Percentiles rank a stretch among this genome's conserved stretches.
These are phyloP conservation scores for Leptosomus discolor DNA, from an alignment of 2,113 vertebrate genomes.

Conservation along the genomic window DNA sequence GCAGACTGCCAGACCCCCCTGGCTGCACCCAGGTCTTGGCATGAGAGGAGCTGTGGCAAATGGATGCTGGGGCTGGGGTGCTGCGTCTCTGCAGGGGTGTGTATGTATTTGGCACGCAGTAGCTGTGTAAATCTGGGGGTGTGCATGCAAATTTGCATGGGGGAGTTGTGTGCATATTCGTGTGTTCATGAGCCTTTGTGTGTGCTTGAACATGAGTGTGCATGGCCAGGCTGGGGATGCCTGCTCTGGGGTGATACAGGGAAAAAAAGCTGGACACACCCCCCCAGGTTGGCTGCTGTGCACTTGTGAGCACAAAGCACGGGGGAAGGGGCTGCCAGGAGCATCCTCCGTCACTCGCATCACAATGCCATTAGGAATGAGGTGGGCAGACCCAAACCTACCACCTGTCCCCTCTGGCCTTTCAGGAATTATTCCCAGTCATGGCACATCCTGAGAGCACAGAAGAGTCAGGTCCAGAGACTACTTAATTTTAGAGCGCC, in stretches of 20 bases:
- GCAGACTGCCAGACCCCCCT: background rate
- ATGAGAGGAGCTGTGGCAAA: background rate
- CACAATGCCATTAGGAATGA: background rate
- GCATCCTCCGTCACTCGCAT: background rate
- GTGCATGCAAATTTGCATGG: background rate
- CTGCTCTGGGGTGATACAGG: background rate
- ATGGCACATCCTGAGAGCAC: background rate
- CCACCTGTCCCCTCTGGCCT: background rate
- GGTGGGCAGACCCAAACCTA: background rate
- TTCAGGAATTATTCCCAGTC: background rate
- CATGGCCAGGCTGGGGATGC: background rate
- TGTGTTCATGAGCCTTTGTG: background rate
- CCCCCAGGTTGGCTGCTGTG: background rate
- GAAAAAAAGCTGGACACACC: background rate
- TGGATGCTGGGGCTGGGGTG: background rate
- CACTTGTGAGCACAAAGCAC: background rate
- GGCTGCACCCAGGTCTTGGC: background rate
- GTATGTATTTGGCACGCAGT: background rate
- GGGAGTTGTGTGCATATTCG: background rate
- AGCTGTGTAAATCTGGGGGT: background rate
- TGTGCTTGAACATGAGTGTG: background rate
- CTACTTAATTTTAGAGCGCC: background rate
- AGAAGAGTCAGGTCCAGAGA: background rate
- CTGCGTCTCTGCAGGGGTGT: too few species aligned
- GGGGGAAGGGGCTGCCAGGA: background rate